Evolutionary conservation across 2,797 vertebrate species (phyloP).

Genomic region (Sciurus vulgaris): DNA sequence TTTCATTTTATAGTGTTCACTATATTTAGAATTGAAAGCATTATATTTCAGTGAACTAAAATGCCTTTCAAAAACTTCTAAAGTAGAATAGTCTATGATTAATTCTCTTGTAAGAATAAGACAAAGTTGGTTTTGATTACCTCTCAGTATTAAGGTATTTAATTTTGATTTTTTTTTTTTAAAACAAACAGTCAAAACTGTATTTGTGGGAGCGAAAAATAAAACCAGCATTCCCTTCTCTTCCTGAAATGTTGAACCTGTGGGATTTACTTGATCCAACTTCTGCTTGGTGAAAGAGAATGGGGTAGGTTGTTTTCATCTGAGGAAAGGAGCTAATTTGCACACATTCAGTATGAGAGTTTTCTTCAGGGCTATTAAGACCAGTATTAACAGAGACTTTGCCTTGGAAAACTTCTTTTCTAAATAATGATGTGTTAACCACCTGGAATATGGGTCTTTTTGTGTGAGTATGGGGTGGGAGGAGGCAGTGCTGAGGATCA

Average conservation of each 20-base stretch:
- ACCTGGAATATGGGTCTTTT: not conserved
- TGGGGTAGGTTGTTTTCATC: not conserved
- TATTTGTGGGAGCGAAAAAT: not conserved
- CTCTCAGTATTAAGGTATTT: not conserved
- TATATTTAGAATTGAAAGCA: conserved; percentile 27
- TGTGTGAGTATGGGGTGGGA: too few relatives aligned
- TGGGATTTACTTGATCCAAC: not conserved
- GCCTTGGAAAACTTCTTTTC: not conserved
- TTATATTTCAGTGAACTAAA: not conserved
- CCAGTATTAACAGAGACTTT: not conserved
- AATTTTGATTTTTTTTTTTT: conserved; percentile 44
- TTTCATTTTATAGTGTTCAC: not conserved
- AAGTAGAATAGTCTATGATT: not conserved
- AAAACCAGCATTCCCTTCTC: not conserved
- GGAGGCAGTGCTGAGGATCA: too few relatives aligned
- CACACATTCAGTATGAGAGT: not conserved
- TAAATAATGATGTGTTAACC: not conserved
- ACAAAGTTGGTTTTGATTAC: conserved; percentile 25
- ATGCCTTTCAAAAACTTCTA: not conserved
- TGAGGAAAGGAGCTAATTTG: not conserved
- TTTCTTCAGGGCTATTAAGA: not conserved
- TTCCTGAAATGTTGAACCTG: conserved; percentile 19
- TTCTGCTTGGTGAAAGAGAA: conserved; percentile 6
- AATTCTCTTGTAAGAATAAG: not conserved
- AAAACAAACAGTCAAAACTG: not conserved